Base-by-base conservation (phyloP, 2,113 vertebrate genomes). In the Pygathrix nemaeus region DNA sequence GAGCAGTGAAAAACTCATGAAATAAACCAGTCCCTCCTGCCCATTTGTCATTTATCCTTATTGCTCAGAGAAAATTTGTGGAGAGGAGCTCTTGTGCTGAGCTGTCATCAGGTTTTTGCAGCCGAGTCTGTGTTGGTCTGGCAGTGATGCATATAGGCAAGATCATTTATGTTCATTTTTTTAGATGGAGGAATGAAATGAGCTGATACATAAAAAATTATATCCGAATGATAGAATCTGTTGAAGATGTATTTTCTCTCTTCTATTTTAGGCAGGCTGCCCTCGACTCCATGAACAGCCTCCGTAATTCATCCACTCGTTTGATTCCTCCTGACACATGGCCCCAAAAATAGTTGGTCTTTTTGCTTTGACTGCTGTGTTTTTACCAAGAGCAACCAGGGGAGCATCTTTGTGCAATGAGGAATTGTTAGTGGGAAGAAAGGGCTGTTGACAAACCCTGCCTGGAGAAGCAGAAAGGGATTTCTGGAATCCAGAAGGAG, bases 41-140 rank as follows among this genome's bases (percentile, higher is more conserved):
- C 90, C 90, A 95, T 76, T 81, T 89, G 61, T 88, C 52, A 38
- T 96, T 40, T 55, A n/a, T 96, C 96, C 98, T 98, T 97, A 90
- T 79, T 72, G 38, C 75, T 93, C 79, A 59, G 48, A 96, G 95
- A 66, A 72, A 43, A 97, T 96, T 92, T 96, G 45, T 1, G 11
- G 30, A 80, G 50, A 81, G 32, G 83, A 11, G 17, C 64, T 95
- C 85, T 72, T 93, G 92, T 92, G 52, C 38, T 93, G 70, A 23
- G 25, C 80, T 68, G 52, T 73, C 79, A 0, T 55, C 8, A 6
- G 88, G 27, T 6, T 86, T 98, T 92, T 91, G 50, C 68, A 79
- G 73, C 78, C 85, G 76, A 25, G 43, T 30, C 96, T 96, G 87
- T 52, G 43, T 93, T 94, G 95, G 90, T 27, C n/a, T 55, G 66